Percentiles rank a stretch among this genome's conserved stretches.
These are phyloP conservation scores for Sandelia bainsii DNA, from an alignment of 2,797 vertebrate genomes.

Conservation along the genomic window DNA sequence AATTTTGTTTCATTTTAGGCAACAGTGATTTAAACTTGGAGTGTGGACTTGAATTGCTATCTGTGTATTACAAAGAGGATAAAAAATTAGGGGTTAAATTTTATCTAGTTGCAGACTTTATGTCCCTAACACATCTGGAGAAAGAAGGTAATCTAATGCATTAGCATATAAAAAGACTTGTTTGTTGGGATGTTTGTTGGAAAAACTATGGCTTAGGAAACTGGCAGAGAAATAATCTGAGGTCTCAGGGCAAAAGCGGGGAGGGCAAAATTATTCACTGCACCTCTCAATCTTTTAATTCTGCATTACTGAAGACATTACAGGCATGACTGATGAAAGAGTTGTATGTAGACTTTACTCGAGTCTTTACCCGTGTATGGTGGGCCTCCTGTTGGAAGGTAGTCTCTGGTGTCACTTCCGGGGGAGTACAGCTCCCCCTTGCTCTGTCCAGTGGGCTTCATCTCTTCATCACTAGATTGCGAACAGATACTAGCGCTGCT, in stretches of 20 bases:
- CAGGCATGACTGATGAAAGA: neutral
- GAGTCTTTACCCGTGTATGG: constrained; percentile 81
- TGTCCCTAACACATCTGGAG: neutral
- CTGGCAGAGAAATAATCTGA: no score
- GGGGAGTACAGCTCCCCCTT: constrained; percentile 66
- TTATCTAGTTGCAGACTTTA: neutral
- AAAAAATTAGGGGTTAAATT: no score
- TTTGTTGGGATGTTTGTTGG: no score
- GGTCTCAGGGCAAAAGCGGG: no score
- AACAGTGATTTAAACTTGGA: no score
- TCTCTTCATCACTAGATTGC: constrained; percentile 87
- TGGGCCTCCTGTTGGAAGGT: constrained; percentile 78
- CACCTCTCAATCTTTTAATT: no score
- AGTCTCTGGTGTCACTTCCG: constrained; percentile 79
- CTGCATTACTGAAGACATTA: neutral
- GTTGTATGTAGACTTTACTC: neutral
- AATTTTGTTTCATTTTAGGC: no score
- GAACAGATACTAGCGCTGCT: constrained; percentile 89
- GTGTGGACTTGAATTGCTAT: no score
- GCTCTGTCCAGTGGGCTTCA: constrained; percentile 77
- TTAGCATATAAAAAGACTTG: no score
- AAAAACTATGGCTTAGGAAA: no score
- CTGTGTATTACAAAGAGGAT: no score
- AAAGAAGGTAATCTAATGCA: neutral
- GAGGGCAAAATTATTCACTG: no score